Percentiles rank a stretch among this genome's conserved stretches.
Evolutionary conservation across 2,797 vertebrate species (phyloP).

Genomic region (Holocentrus rufus): DNA sequence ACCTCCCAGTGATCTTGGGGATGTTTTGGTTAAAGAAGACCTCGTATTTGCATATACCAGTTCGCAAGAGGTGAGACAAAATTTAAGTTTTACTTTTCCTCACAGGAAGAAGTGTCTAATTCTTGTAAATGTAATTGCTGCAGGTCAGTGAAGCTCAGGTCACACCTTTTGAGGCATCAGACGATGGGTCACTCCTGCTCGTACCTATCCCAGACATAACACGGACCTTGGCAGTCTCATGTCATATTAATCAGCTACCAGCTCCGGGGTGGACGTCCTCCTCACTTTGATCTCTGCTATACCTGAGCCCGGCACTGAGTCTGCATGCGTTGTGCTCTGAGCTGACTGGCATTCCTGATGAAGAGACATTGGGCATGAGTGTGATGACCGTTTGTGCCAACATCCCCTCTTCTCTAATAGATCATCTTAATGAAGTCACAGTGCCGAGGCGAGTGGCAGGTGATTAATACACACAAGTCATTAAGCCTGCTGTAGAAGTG

Average conservation of each 20-base stretch:
- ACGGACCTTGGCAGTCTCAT: slow-evolving; percentile 47
- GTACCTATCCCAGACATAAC: slow-evolving; percentile 17
- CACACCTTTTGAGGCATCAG: slow-evolving; percentile 29
- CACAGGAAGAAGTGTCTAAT: slow-evolving; percentile 4
- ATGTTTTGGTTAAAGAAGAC: slow-evolving; percentile 5
- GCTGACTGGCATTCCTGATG: slow-evolving; percentile 41
- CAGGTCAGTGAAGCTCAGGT: slow-evolving; percentile 17
- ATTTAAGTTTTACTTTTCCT: not conserved
- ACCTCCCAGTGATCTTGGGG: not conserved
- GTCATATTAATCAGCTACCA: slow-evolving; percentile 45
- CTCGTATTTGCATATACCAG: too few relatives aligned
- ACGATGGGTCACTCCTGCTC: slow-evolving; percentile 40
- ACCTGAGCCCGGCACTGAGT: slow-evolving; percentile 21
- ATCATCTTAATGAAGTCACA: slow-evolving; percentile 77
- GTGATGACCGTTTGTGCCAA: slow-evolving; percentile 5
- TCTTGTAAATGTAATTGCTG: not conserved
- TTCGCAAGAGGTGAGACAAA: not conserved
- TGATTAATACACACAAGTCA: slow-evolving; percentile 74
- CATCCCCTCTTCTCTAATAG: slow-evolving; percentile 49
- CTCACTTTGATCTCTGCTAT: slow-evolving; percentile 54
- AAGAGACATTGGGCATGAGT: slow-evolving; percentile 34
- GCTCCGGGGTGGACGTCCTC: slow-evolving; percentile 28
- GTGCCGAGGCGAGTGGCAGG: slow-evolving; percentile 49
- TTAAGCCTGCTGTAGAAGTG: slow-evolving; percentile 56
- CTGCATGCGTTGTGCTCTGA: slow-evolving; percentile 15